Percentiles rank a stretch among this genome's conserved stretches.
Conservation (phyloP, 2,888 invertebrate species). For the Melolontha melolontha region DNA sequence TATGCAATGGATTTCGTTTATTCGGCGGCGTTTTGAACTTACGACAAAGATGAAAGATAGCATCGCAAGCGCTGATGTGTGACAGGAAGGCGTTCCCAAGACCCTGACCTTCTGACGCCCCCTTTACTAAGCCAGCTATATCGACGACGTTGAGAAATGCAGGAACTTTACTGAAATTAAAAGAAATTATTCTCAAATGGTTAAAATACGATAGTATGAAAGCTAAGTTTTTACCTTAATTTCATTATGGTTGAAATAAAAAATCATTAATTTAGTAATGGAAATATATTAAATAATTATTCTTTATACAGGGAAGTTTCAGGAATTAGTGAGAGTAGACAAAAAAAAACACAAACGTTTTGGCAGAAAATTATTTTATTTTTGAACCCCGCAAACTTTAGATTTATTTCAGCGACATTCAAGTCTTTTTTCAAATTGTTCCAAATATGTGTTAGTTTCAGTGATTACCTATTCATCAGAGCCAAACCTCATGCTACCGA, state of each 20-base stretch:
- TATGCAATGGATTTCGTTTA: background rate
- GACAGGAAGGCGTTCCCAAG: constrained; percentile 98
- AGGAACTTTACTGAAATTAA: constrained; percentile 90
- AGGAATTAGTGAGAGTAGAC: too few relatives aligned
- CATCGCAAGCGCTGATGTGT: constrained; percentile 98
- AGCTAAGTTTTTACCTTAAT: too few relatives aligned
- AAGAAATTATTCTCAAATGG: constrained; percentile 19
- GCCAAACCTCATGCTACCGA: too few relatives aligned
- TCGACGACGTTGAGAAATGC: constrained; percentile 98
- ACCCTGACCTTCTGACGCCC: constrained; percentile 98
- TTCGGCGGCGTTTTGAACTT: constrained; percentile 66
- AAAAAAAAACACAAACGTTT: too few relatives aligned
- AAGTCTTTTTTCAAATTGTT: too few relatives aligned
- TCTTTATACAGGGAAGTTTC: too few relatives aligned
- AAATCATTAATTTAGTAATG: background rate
- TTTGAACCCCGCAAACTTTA: too few relatives aligned
- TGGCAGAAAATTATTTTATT: too few relatives aligned
- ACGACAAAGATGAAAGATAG: constrained; percentile 97
- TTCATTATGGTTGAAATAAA: background rate
- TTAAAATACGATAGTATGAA: background rate
- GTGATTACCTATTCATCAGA: too few relatives aligned
- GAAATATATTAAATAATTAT: background rate
- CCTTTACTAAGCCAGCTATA: constrained; percentile 98
- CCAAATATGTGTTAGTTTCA: too few relatives aligned
- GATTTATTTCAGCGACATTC: too few relatives aligned